These are phyloP conservation scores for Laticauda colubrina DNA, from an alignment of 2,113 vertebrate genomes.

Conservation along the genomic window DNA sequence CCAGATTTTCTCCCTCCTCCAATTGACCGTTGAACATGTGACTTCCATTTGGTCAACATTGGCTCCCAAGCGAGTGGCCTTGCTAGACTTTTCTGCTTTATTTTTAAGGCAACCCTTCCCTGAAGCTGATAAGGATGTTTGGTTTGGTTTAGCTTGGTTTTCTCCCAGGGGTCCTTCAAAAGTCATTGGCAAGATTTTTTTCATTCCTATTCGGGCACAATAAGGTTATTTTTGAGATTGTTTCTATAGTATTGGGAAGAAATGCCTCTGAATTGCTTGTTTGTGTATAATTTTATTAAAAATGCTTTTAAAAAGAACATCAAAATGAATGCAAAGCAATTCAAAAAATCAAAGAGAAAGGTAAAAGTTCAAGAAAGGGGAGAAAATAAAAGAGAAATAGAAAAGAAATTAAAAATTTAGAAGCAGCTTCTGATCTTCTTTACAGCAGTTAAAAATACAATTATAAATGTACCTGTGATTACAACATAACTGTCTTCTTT, in stretches of 20 bases:
- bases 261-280: neutral
- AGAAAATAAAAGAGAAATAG: neutral
- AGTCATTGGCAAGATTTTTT: neutral
- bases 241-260: neutral
- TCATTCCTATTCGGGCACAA: neutral
- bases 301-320: neutral
- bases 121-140: neutral
- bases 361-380: neutral
- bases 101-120: neutral
- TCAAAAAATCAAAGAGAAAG: neutral
- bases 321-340: neutral
- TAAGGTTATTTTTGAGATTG: neutral
- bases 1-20: neutral
- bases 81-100: neutral
- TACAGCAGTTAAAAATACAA: neutral
- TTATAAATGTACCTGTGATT: neutral
- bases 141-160: neutral
- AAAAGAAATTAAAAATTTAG: neutral
- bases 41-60: neutral
- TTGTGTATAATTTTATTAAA: neutral
- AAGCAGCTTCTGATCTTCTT: neutral
- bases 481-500: neutral
- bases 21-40: neutral
- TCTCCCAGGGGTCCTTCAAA: neutral
- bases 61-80: neutral